Evolutionary conservation across 2,888 invertebrate species (phyloP), one percentile per base, ranked within the genome.

Genomic region (Leptogaster cylindrica): DNA sequence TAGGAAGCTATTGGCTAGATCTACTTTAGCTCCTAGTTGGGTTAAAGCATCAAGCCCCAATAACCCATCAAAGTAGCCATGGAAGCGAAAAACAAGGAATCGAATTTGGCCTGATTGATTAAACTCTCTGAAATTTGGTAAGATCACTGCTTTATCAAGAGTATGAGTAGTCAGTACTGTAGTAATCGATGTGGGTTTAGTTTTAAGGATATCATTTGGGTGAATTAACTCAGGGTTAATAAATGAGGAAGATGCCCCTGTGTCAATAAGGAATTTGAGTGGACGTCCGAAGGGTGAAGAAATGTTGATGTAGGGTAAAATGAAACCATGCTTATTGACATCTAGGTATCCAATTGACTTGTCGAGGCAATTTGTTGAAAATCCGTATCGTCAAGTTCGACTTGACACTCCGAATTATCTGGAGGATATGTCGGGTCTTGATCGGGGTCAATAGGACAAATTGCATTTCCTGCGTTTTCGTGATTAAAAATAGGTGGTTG

Each of bases 1-100:
- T 3, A 66, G 36, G 3, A 25, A 8, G 4, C 25, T 66, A 23
- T 63, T 50, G 3, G 20, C 28, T 14, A 44, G 25, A 36, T 67
- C 64, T 3, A 69, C 50, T 55, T 69, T 66, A n/a, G 61, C 64
- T n/a, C 46, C 46, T 5, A 69, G 18, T 2, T 50, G 14, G 5
- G 63, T 52, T 41, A 50, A 12, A 4, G 16, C 33, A 44, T 63
- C 52, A 8, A 63, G 51, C 1, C 67, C 67, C n/a, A 67, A 27
- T 16, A 64, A 12, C 5, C 52, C 52, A 31, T 67, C 67, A n/a
- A 67, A 67, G 31, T 67, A 63, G 48, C 36, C 31, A 39, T 67
- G 63, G 20, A 67, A 67, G 33, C 41, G 39, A 14, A 67, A 51
- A 2, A 63, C 28, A 1, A 67, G 33, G 51, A 67, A 64, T 41